These are phyloP conservation scores for Liparis tanakae DNA, from an alignment of 2,797 vertebrate species.

Conservation along the genomic window DNA sequence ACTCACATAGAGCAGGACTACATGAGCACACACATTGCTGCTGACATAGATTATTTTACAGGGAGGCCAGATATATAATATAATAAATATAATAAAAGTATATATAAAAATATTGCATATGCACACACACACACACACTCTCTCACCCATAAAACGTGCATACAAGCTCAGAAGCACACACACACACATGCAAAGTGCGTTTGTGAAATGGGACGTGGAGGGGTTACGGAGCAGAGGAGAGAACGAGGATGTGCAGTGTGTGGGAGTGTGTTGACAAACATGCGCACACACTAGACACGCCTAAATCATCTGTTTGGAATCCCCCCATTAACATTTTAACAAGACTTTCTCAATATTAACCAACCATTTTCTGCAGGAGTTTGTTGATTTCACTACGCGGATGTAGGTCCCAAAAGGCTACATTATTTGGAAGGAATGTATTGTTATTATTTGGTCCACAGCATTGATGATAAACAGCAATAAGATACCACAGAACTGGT, in stretches of 20 bases:
- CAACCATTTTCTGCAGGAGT: constrained; percentile 65
- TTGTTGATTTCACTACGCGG: constrained; percentile 65
- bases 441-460: constrained; percentile 77
- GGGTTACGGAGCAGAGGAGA: constrained; percentile 30
- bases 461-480: constrained; percentile 76
- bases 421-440: constrained; percentile 82
- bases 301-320: constrained; percentile 78
- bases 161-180: constrained; percentile 13
- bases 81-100: constrained; percentile 8
- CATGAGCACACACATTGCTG: constrained; percentile 17
- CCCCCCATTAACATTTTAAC: constrained; percentile 78
- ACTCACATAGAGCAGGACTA: constrained; percentile 26
- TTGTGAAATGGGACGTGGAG: constrained; percentile 36
- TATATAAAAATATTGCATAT: constrained; percentile 28
- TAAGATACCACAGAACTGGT: constrained; percentile 71
- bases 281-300: constrained; percentile 42
- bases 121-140: constrained; percentile 5
- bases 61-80: constrained; percentile 34
- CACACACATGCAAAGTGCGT: constrained; percentile 32
- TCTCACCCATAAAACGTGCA: constrained; percentile 14
- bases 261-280: constrained; percentile 31
- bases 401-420: constrained; percentile 67
- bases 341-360: constrained; percentile 78
- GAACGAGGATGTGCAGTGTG: constrained; percentile 39
- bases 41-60: constrained; percentile 52